phyloP scores from a whole-genome alignment of 2,797 vertebrate genomes.

The Anabacerthia variegaticeps region DNA sequence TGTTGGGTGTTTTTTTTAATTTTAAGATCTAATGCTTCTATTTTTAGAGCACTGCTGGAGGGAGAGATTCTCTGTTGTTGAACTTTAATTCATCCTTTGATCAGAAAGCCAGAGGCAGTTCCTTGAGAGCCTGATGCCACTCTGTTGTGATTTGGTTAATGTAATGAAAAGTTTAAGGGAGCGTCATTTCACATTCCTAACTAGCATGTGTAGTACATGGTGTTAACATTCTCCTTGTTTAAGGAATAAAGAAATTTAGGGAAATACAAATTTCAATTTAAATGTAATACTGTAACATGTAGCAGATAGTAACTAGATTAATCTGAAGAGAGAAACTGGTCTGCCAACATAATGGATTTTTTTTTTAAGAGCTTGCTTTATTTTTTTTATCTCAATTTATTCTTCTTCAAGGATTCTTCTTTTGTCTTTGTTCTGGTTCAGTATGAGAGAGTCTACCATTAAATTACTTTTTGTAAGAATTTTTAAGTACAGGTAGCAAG shows the following conservation, averaged over 20 bases:
- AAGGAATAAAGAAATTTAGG: neutral
- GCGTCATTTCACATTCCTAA: neutral
- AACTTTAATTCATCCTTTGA: slow-evolving; percentile 30
- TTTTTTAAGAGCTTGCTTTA: neutral
- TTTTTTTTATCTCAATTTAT: slow-evolving; percentile 2
- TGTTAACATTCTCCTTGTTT: neutral
- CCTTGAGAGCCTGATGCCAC: slow-evolving; percentile 32
- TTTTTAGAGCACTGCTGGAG: slow-evolving; percentile 3
- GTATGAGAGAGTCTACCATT: neutral
- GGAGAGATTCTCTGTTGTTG: neutral
- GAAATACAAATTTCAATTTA: slow-evolving; percentile 1
- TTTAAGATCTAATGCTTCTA: neutral
- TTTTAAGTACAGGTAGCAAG: neutral
- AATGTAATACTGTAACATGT: neutral
- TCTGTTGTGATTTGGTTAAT: slow-evolving; percentile 12
- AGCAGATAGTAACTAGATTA: neutral
- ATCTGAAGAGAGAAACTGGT: slow-evolving; percentile 17
- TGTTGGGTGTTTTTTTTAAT: neutral
- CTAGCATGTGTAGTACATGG: neutral
- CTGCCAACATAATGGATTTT: neutral
- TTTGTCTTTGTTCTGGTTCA: slow-evolving; percentile 3
- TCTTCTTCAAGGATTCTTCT: neutral
- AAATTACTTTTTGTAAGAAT: neutral
- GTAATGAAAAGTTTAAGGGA: slow-evolving; percentile 14
- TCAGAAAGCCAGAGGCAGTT: slow-evolving; percentile 39